Base-by-base conservation (phyloP, 2,113 vertebrate species). In the Planiliza haematocheilus region DNA sequence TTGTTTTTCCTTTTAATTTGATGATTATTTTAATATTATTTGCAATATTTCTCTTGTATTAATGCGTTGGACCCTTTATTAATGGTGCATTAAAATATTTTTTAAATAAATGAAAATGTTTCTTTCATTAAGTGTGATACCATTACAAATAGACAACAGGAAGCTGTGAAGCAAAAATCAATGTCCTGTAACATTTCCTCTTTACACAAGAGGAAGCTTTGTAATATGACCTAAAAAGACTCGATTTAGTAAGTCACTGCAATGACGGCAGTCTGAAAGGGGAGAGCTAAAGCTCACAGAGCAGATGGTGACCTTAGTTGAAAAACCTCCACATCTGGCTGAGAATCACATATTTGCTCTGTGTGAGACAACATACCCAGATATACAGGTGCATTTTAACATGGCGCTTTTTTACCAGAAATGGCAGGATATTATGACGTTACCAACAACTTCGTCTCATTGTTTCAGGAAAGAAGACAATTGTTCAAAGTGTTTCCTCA, bases 11-110 rank as follows among this genome's bases (percentile, higher is more conserved):
- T 77, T 92, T 91, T 91, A 90, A 86, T 89, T 93, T 92, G 91
- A 91, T 90, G 90, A 93, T 94, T 92, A 91, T 94, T 94, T 94
- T 94, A 94, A 94, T 95, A 94, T 95, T 95, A 95, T 94, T 94
- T 94, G 93, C 91, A 92, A 94, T 93, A 93, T 94, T 94, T 94
- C 89, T 94, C 94, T 95, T 94, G 93, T 95, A 95, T 94, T 93
- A 94, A 95, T 94, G 91, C 91, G 93, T 95, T 94, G 89, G 89
- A 94, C 89, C 90, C 93, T 95, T 95, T 94, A 95, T 95, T 94
- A 94, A 94, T 95, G 94, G 93, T 94, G 93, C 93, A 95, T 94
- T 95, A 95, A 95, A 95, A 92, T 95, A 95, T 95, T 95, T 95
- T 95, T 94, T 91, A 94, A 93, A 93, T 93, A 93, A 93, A 83